These are phyloP conservation scores for Graphium colonna DNA, from an alignment of 2,888 invertebrate genomes.

Conservation along the genomic window DNA sequence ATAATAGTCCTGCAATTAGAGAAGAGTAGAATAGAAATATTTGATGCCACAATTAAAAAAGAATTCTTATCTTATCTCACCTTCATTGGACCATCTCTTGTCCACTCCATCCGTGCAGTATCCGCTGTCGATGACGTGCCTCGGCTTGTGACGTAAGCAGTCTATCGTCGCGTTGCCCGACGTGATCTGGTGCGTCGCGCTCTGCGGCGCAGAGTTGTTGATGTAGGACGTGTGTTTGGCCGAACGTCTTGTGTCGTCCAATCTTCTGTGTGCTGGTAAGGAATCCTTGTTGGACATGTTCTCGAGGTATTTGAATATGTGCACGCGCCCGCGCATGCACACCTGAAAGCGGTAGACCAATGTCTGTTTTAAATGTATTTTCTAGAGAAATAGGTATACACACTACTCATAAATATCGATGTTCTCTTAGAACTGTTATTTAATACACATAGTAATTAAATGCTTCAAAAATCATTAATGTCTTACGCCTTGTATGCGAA, in stretches of 20 bases:
- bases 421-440: too few species aligned
- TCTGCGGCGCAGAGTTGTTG: conserved; percentile 51
- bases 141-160: conserved; percentile 69
- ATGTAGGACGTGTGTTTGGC: conserved; percentile 67
- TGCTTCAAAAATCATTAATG: too few species aligned
- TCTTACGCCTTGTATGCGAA: too few species aligned
- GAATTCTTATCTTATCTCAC: conserved; percentile 51
- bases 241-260: conserved; percentile 70
- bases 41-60: not conserved
- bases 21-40: not conserved
- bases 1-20: not conserved
- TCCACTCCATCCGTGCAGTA: conserved; percentile 93
- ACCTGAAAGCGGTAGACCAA: conserved; percentile 74
- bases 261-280: conserved; percentile 68
- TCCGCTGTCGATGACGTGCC: conserved; percentile 92
- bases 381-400: too few species aligned
- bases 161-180: conserved; percentile 74
- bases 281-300: conserved; percentile 88
- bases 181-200: conserved; percentile 54
- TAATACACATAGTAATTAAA: too few species aligned
- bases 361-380: too few species aligned
- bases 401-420: too few species aligned
- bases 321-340: conserved; percentile 94
- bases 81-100: conserved; percentile 91
- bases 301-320: conserved; percentile 96